Percentiles rank a stretch among this genome's conserved stretches.
Evolutionary conservation across 2,888 invertebrate species (phyloP).

Genomic region (Melanophora roralis): DNA sequence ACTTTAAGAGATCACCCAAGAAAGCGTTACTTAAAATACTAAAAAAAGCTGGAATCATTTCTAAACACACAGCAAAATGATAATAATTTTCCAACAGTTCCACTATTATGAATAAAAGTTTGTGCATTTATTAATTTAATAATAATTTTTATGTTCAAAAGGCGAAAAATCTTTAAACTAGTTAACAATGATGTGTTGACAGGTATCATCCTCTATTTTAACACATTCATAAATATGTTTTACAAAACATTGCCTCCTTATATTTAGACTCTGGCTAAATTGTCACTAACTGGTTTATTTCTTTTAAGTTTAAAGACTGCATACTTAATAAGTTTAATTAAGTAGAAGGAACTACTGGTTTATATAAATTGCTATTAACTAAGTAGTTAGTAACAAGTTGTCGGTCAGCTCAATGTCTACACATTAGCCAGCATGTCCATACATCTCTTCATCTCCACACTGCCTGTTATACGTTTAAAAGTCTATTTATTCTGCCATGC

Average conservation of each 20-base stretch:
- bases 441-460: neutral
- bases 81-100: neutral
- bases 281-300: conserved; percentile 39
- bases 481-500: conserved; percentile 24
- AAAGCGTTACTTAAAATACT: no score
- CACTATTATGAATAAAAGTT: conserved; percentile 6
- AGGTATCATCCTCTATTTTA: conserved; percentile 53
- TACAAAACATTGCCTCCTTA: conserved; percentile 19
- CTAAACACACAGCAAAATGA: no score
- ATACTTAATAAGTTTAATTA: conserved; percentile 16
- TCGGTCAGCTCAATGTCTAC: conserved; percentile 17
- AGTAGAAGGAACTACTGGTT: neutral
- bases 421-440: neutral
- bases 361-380: no score
- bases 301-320: conserved; percentile 3
- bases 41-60: no score
- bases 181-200: conserved; percentile 50
- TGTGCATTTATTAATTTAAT: neutral
- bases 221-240: conserved; percentile 37
- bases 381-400: conserved; percentile 40
- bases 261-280: neutral
- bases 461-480: conserved; percentile 3
- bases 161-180: neutral
- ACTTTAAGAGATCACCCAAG: no score
- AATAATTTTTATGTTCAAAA: neutral